Conservation (phyloP, 2,797 vertebrate genomes). For the Siniperca scherzeri region DNA sequence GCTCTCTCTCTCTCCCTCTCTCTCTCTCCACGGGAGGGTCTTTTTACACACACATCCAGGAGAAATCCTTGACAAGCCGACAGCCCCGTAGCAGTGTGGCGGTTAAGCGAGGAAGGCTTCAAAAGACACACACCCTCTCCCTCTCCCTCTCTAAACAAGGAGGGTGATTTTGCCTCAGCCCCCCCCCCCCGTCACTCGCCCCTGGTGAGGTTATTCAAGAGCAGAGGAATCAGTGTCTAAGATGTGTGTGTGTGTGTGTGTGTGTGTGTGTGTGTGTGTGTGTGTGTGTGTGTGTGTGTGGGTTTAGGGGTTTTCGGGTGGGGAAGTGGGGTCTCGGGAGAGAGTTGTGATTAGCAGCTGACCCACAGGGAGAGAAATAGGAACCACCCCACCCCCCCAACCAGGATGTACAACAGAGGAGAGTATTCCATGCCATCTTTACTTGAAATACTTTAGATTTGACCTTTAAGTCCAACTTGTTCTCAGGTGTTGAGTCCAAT, state of each 20-base stretch:
- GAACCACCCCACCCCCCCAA: constrained; percentile 64
- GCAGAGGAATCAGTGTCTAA: constrained; percentile 88
- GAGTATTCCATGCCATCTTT: not conserved
- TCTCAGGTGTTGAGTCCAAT: not conserved
- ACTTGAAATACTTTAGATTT: not conserved
- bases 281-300: constrained; percentile 40
- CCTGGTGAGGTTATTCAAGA: constrained; percentile 99
- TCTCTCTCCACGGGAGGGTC: constrained; percentile 65
- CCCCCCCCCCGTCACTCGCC: constrained; percentile 86
- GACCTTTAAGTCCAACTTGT: not conserved
- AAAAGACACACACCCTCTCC: constrained; percentile 63
- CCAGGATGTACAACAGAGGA: constrained; percentile 8
- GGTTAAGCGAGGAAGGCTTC: constrained; percentile 70
- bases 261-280: constrained; percentile 35
- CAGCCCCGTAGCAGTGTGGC: constrained; percentile 75
- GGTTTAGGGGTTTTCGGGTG: constrained; percentile 32
- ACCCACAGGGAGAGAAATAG: constrained; percentile 92
- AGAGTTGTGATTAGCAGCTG: constrained; percentile 98
- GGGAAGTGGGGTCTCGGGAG: constrained; percentile 90
- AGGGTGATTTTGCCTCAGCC: constrained; percentile 80
- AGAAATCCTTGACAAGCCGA: constrained; percentile 97
- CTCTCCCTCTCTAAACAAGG: constrained; percentile 91
- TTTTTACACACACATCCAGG: constrained; percentile 86
- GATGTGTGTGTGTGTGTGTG: constrained; percentile 47
- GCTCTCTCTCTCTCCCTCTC: constrained; percentile 44